Conservation (phyloP, 2,113 vertebrate species). For the Camelus dromedarius region DNA sequence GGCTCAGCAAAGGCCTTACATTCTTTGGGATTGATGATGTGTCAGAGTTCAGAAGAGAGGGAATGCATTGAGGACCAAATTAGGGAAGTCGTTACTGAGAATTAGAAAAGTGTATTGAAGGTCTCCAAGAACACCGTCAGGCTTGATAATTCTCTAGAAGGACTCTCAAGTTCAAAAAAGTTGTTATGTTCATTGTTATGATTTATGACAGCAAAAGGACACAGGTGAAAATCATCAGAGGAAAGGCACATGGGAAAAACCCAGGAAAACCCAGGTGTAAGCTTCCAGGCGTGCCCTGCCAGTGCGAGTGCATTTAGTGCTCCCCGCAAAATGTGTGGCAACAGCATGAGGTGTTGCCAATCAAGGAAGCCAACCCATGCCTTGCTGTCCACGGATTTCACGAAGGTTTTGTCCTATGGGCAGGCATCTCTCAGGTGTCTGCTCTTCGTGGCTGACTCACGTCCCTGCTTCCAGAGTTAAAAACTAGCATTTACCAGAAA, state of each 20-base stretch:
- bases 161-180: not conserved
- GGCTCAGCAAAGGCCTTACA: not conserved
- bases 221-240: not conserved
- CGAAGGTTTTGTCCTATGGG: accelerated
- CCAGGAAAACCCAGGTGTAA: not conserved
- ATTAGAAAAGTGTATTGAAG: not conserved
- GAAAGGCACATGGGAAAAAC: not conserved
- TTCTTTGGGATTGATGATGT: not conserved
- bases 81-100: not conserved
- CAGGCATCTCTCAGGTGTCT: not conserved
- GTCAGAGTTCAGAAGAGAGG: not conserved
- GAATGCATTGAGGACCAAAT: not conserved
- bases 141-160: not conserved
- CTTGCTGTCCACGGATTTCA: not conserved
- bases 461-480: not conserved
- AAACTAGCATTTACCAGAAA: not conserved
- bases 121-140: accelerated
- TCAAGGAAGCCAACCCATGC: not conserved
- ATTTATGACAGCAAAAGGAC: not conserved
- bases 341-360: not conserved
- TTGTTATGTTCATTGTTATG: not conserved
- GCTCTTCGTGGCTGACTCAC: not conserved
- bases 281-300: not conserved
- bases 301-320: not conserved
- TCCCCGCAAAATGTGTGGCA: not conserved